A percentile compares a stretch with the other conserved stretches of the same genome.
These are phyloP conservation scores for Stichopus horrens DNA, from an alignment of 53 echinoderm and acorn worm genomes.

Conservation along the genomic window DNA sequence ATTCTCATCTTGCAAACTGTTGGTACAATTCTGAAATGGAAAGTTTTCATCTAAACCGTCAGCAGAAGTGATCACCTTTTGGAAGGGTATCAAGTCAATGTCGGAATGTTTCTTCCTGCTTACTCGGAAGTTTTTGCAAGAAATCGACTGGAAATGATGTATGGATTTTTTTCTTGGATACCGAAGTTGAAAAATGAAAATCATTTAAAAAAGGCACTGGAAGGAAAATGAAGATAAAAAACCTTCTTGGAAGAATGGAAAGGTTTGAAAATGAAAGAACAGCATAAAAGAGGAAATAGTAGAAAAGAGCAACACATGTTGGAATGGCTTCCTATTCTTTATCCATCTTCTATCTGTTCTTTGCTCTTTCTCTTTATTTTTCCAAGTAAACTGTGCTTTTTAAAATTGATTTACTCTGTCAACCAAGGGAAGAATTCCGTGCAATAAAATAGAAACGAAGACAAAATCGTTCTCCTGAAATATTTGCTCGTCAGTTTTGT, in stretches of 20 bases:
- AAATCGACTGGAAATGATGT: not conserved
- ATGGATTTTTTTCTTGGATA: slow-evolving; percentile 37
- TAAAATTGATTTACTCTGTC: not conserved
- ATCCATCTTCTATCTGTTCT: not conserved
- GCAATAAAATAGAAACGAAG: slow-evolving; percentile 30
- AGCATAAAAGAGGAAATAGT: not conserved
- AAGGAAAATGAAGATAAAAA: not conserved
- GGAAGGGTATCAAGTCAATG: too few relatives aligned
- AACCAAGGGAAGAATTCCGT: slow-evolving; percentile 40
- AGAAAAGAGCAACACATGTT: not conserved
- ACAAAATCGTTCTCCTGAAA: not conserved
- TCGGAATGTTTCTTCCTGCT: too few relatives aligned
- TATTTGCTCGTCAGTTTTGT: slow-evolving; percentile 3
- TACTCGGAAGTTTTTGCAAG: too few relatives aligned
- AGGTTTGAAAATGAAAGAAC: not conserved
- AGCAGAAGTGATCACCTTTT: too few relatives aligned
- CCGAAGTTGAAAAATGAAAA: not conserved
- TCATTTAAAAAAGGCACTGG: slow-evolving; percentile 13
- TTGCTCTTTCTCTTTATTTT: not conserved
- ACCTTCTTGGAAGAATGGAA: not conserved
- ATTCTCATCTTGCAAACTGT: not conserved
- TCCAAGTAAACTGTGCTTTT: slow-evolving; percentile 29
- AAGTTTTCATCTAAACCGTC: too few relatives aligned
- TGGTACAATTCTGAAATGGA: not conserved
- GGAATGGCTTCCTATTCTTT: not conserved